Evolutionary conservation across 2,797 vertebrate species (phyloP).

Genomic region (Loris lydekkerianus): DNA sequence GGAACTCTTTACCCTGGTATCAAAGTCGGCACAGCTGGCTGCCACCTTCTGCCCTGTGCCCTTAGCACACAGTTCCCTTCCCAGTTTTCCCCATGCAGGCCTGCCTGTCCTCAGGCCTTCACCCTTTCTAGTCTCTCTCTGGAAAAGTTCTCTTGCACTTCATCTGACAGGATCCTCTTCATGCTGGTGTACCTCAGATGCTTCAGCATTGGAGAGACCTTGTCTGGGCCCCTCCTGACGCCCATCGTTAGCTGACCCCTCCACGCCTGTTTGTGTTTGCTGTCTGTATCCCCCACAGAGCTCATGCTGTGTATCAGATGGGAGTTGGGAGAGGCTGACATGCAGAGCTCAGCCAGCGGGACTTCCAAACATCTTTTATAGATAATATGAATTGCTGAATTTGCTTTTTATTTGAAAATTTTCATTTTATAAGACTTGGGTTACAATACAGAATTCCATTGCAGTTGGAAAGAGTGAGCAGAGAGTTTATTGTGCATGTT

Average conservation of each 20-base stretch:
- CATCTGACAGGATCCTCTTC: not conserved
- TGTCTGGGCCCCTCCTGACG: not conserved
- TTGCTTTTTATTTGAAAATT: conserved; percentile 57
- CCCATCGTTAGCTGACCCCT: not conserved
- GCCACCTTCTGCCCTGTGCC: not conserved
- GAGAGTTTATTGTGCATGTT: not conserved
- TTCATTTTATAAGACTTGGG: conserved; percentile 48
- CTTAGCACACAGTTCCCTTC: not conserved
- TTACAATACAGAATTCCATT: conserved; percentile 66
- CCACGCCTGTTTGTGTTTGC: not conserved
- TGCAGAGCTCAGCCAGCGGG: not conserved
- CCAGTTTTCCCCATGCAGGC: not conserved
- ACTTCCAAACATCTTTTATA: conserved; percentile 63
- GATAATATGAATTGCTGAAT: conserved; percentile 58
- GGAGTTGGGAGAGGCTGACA: conserved; percentile 12
- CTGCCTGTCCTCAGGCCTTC: not conserved
- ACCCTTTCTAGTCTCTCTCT: not conserved
- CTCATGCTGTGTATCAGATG: conserved; percentile 18
- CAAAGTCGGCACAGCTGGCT: not conserved
- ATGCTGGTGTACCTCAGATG: not conserved
- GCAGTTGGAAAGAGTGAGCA: conserved; percentile 35
- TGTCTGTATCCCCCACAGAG: not conserved
- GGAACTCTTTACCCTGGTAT: not conserved
- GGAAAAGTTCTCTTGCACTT: not conserved
- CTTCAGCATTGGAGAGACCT: not conserved